Conservation (phyloP, 1,140 invertebrate genomes). For the Lepidotrigona ventralis region DNA sequence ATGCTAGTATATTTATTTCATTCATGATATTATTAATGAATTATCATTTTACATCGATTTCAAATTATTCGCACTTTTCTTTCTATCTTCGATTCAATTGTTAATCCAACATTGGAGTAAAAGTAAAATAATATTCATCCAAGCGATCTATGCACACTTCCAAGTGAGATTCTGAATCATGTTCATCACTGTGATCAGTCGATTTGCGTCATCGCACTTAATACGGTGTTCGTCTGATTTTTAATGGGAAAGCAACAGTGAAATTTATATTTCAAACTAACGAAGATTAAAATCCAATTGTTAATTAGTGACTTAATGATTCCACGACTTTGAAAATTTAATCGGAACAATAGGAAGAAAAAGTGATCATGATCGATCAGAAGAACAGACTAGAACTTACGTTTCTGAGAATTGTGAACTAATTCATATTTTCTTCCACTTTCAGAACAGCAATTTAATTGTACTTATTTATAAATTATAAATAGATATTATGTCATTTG, state of each 20-base stretch:
- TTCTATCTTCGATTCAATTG: no score
- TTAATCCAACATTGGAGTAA: no score
- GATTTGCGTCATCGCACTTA: conserved; percentile 28
- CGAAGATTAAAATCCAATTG: conserved; percentile 37
- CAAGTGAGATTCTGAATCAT: conserved; percentile 45
- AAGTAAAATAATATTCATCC: no score
- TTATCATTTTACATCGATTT: no score
- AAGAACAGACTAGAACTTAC: background rate
- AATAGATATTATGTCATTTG: background rate
- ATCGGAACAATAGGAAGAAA: background rate
- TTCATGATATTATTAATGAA: no score
- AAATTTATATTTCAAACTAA: conserved; percentile 36
- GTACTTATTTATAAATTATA: no score
- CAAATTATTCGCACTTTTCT: no score
- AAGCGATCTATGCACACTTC: background rate
- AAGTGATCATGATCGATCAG: background rate
- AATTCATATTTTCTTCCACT: no score
- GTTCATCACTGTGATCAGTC: background rate
- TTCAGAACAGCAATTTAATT: no score
- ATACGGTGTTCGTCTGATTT: conserved; percentile 34
- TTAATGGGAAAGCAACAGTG: conserved; percentile 23
- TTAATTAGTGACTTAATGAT: conserved; percentile 6
- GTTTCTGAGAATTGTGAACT: background rate
- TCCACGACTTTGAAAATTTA: conserved; percentile 10
- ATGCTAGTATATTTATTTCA: background rate